phyloP scores from a whole-genome alignment of 2,797 vertebrate genomes.

The Anolis apletophallus region DNA sequence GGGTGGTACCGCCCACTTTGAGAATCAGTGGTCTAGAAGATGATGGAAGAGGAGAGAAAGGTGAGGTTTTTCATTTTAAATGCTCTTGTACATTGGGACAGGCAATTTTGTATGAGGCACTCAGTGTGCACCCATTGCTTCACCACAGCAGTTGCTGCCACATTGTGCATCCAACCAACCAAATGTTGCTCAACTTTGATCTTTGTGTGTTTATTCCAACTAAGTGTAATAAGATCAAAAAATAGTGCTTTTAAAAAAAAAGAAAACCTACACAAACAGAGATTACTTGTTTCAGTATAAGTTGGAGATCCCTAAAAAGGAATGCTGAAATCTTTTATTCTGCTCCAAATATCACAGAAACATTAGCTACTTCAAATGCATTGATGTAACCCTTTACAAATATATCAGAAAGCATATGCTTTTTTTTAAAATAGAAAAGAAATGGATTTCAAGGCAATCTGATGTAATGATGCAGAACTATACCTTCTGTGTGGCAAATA shows the following conservation, averaged over 20 bases:
- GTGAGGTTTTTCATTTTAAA: no score
- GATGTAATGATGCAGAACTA: background rate
- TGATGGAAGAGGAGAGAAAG: no score
- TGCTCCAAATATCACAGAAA: background rate
- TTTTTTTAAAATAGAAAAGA: background rate
- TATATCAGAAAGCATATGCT: background rate
- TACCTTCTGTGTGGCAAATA: background rate
- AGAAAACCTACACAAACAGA: no score
- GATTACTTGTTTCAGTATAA: background rate
- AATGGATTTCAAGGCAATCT: background rate
- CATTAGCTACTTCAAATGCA: constrained; percentile 29
- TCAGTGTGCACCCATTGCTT: no score
- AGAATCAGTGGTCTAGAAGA: no score
- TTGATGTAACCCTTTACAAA: constrained; percentile 30
- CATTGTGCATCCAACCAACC: background rate
- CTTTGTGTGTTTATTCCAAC: background rate
- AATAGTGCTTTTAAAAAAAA: no score
- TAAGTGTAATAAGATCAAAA: background rate
- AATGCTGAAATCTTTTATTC: background rate
- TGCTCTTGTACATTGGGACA: no score
- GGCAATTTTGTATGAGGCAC: no score
- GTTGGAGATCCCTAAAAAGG: background rate
- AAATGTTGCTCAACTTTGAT: background rate
- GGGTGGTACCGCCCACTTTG: no score
- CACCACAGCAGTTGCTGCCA: no score